Conservation (phyloP, 2,113 vertebrate species). For the Callaeas wilsoni region DNA sequence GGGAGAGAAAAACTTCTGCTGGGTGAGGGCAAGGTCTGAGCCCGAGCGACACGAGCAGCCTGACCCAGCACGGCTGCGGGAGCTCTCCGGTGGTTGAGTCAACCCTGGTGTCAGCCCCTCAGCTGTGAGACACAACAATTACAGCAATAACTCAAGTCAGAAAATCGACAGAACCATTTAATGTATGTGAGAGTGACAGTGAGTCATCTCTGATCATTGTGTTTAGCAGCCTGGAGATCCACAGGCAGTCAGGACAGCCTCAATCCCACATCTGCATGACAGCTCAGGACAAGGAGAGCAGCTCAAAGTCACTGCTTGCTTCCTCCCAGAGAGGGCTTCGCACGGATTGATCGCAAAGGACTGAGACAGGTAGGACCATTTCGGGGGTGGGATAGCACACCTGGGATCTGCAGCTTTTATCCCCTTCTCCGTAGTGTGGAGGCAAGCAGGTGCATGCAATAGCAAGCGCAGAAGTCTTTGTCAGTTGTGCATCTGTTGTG, state of each 20-base stretch:
- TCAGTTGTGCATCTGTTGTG: background rate
- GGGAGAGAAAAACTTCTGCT: background rate
- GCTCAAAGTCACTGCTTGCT: background rate
- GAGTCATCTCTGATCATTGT: slow-evolving; percentile 36
- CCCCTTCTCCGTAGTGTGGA: background rate
- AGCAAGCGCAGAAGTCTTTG: rapidly evolving
- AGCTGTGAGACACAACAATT: background rate
- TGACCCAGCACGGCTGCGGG: background rate
- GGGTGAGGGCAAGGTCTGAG: background rate
- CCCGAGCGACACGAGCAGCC: background rate
- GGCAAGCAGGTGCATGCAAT: rapidly evolving
- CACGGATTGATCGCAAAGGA: background rate
- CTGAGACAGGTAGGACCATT: background rate
- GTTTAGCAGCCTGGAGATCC: background rate
- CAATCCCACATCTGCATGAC: background rate
- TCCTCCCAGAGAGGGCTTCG: background rate
- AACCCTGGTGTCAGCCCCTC: background rate
- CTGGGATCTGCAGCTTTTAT: background rate
- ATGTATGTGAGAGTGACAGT: slow-evolving; percentile 17
- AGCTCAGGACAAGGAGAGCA: background rate
- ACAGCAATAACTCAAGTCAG: background rate
- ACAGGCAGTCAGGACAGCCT: background rate
- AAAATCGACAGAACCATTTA: background rate
- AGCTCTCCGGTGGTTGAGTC: background rate
- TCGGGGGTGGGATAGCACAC: rapidly evolving